Conservation (phyloP, 2,888 invertebrate genomes). For the Heliconius aoede region DNA sequence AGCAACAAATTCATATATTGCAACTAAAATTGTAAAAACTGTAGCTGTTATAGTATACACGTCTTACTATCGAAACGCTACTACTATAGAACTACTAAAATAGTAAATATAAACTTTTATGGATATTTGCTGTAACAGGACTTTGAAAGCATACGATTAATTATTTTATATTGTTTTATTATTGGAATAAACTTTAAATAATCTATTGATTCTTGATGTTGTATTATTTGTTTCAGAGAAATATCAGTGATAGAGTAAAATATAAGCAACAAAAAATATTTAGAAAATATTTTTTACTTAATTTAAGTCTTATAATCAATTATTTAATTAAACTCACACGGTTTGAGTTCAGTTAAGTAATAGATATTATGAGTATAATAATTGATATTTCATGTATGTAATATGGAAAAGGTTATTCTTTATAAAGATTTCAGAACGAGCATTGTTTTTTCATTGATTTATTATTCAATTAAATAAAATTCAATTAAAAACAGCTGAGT, state of each 20-base stretch:
- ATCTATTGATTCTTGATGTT: background rate
- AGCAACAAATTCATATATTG: background rate
- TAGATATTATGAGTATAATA: too few relatives aligned
- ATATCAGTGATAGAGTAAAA: background rate
- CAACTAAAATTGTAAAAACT: background rate
- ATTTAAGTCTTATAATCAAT: background rate
- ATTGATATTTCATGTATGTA: too few relatives aligned
- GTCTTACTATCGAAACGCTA: constrained; percentile 22
- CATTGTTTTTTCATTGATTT: too few relatives aligned
- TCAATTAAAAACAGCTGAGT: constrained; percentile 11
- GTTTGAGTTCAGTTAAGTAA: too few relatives aligned
- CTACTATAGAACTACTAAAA: background rate
- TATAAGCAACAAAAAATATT: background rate
- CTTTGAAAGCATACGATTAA: background rate
- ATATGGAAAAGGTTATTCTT: too few relatives aligned
- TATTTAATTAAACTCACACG: background rate
- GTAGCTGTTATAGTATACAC: background rate
- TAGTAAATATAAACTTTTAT: constrained; percentile 19
- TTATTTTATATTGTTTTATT: background rate
- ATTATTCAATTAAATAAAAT: too few relatives aligned
- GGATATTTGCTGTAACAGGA: too few relatives aligned
- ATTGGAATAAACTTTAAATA: background rate
- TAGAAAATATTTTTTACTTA: background rate
- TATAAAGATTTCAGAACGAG: too few relatives aligned
- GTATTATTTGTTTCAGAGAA: background rate